Base-by-base conservation (phyloP, 2,888 invertebrate genomes). In the Spodoptera littoralis region DNA sequence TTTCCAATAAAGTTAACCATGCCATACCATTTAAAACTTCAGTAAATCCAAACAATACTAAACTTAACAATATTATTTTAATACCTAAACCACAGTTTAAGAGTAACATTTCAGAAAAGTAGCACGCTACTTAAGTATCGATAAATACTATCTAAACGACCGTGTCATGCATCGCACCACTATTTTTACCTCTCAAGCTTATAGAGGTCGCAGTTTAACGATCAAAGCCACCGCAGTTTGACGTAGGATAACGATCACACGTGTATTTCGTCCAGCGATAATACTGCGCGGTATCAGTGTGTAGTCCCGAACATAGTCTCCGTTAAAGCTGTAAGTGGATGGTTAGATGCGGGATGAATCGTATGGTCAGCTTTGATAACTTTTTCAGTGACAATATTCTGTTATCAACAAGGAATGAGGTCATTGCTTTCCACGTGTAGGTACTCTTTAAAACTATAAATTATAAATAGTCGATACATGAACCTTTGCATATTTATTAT, bases 91-190 rank as follows among this genome's bases (percentile, higher is more conserved):
- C 9, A 8, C 36, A 5, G 36, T 36, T 36, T 36, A 36, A 36
- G 36, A 36, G 8, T 8, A 36, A 36, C 36, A 36, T 36, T 51
- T 48, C 30, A 43, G 18, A 54, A 22, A 67, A 12, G 57, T 42
- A 12, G 57, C 36, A 52, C 8, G 45, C 13, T 51, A 61, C 51
- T 64, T 55, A 51, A 45, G 50, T 62, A 55, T 50, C 50, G 56
- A 70, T 72, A 70, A 73, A 70, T 64, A 65, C 67, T 79, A 79
- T 80, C 80, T 79, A 69, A 79, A 79, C 68, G 66, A 75, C 48
- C 46, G 24, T 60, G 66, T 74, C 72, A 73, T 73, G 61, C 68
- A 68, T 51, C 44, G 55, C 53, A 42, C 65, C 65, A 69, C 72
- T 72, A 77, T 69, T 77, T 79, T 77, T 77, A 66, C 70, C 67